Evolutionary conservation across 2,113 vertebrate species (phyloP), one percentile per base, ranked within the genome.

Genomic region (Alexandromys fortis): DNA sequence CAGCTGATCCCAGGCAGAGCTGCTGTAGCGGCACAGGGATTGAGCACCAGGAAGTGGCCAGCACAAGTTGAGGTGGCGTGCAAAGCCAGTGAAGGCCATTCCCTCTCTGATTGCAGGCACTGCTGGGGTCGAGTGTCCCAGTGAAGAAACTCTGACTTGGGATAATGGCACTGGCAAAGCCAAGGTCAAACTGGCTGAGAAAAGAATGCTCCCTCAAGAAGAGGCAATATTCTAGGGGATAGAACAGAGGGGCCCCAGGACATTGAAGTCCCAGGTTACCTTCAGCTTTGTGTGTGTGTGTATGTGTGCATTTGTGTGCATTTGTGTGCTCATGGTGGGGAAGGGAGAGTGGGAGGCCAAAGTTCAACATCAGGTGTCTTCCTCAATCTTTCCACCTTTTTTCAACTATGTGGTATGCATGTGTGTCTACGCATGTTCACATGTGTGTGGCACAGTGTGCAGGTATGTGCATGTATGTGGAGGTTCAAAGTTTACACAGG

Each of bases 1-100:
- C 3, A 1, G 63, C n/a, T 33, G 19, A 52, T 33, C n/a, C 72
- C 70, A 9, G 33, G 79, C 55, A 86, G 42, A 86, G 67, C 42
- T 65, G 7, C 49, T 19, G 3, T 3, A 22, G 19, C 7, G 17
- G 35, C 17, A 19, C 5, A 14, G 42, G 28, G 14, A 0, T 6
- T 8, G 9, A 9, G 35, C 14, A 35, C 30, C 17, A 33, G 17
- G 14, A 24, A 19, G 78, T 22, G 49, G 33, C 3, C 52, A 58
- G 78, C 47, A 49, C 1, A 1, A 72, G 70, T 22, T 19, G 16
- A 42, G 38, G 8, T 26, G 28, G 19, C 49, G 2, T 17, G 3
- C 30, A 35, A 33, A 55, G 12, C 30, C 33, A 16, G 49, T 19
- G 77, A 79, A 33, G 26, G 65, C 42, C 55, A 16, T 58, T 22